A percentile compares a stretch with the other conserved stretches of the same genome.
Evolutionary conservation across 1,140 invertebrate species (phyloP).

Genomic region (Listronotus oregonensis): DNA sequence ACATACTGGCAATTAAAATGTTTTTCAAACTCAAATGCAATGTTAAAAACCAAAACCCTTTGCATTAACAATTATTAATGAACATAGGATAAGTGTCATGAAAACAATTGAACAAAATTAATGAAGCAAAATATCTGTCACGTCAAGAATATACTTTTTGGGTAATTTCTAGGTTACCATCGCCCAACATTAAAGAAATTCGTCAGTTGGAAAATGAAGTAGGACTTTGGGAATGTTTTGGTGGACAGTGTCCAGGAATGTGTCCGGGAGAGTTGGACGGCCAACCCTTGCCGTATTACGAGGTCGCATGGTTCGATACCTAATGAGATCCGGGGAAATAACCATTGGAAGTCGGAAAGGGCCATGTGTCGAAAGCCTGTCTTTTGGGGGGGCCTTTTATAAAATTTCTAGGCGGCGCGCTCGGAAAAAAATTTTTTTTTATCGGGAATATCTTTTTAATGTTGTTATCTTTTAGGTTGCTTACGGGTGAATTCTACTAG

Average conservation of each 20-base stretch:
- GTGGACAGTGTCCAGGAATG: conserved; percentile 77
- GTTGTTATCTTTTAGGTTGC: conserved; percentile 70
- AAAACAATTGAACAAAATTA: too few species aligned
- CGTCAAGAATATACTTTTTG: background rate
- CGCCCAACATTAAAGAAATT: conserved; percentile 81
- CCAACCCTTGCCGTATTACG: conserved; percentile 92
- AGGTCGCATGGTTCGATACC: conserved; percentile 88
- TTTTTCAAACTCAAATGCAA: too few species aligned
- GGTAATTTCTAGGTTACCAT: conserved; percentile 53
- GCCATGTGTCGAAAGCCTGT: conserved; percentile 91
- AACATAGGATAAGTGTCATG: too few species aligned
- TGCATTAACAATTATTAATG: too few species aligned
- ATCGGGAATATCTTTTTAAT: conserved; percentile 11
- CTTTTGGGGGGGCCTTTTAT: conserved; percentile 85
- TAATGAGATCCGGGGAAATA: conserved; percentile 96
- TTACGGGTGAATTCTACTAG: conserved; percentile 94
- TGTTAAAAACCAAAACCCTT: too few species aligned
- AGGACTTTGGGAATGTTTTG: conserved; percentile 86
- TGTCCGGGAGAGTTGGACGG: conserved; percentile 84
- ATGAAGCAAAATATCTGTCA: too few species aligned
- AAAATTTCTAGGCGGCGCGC: conserved; percentile 87
- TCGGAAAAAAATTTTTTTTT: conserved; percentile 40
- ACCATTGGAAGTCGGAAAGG: conserved; percentile 90
- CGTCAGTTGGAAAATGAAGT: conserved; percentile 87
- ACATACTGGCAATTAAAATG: too few species aligned